phyloP scores from a whole-genome alignment of 2,113 vertebrate genomes.

The Mormyrus iriodes region DNA sequence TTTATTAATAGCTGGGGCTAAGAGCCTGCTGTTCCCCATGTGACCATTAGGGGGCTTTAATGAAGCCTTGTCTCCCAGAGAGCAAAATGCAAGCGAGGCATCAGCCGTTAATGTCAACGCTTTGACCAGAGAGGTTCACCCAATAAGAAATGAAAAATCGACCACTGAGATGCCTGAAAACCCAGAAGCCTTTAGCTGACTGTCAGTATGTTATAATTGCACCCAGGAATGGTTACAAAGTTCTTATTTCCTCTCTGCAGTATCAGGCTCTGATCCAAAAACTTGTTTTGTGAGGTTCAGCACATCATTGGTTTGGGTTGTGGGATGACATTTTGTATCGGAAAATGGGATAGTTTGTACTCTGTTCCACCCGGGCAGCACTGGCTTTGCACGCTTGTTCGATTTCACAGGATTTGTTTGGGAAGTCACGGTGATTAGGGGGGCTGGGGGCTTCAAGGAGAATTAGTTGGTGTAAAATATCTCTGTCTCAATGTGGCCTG shows the following conservation, averaged over 20 bases:
- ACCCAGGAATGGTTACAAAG: neutral
- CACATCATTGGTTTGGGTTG: neutral
- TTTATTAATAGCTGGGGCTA: neutral
- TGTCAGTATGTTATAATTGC: neutral
- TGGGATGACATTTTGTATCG: neutral
- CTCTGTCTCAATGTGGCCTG: neutral
- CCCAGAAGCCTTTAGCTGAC: neutral
- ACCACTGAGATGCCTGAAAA: neutral
- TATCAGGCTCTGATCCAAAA: neutral
- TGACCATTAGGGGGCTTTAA: neutral
- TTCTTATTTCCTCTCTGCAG: neutral
- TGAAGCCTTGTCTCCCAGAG: neutral
- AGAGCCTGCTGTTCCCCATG: neutral
- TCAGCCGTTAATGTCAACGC: neutral
- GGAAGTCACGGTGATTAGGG: neutral
- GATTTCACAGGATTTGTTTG: neutral
- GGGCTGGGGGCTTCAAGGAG: neutral
- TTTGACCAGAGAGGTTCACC: neutral
- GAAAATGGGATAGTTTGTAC: conserved; percentile 1
- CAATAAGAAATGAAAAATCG: neutral
- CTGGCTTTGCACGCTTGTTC: neutral
- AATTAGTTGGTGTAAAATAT: neutral
- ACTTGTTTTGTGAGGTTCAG: neutral
- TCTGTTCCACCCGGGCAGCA: neutral
- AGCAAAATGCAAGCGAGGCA: neutral